Base-by-base conservation (phyloP, 2,888 invertebrate genomes). In the Brachynemurus nebulosus region DNA sequence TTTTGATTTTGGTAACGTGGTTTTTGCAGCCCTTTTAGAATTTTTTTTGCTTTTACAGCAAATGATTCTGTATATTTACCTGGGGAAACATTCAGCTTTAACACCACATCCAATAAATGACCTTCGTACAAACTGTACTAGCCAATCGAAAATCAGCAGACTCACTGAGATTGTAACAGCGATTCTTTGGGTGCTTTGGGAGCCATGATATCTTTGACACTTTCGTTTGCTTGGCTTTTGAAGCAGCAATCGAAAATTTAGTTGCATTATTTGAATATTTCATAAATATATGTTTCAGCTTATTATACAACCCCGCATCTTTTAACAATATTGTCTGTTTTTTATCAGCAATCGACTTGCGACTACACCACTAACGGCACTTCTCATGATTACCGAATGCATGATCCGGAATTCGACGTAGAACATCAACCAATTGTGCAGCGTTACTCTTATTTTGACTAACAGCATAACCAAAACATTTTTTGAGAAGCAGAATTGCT, bases 211-310 rank as follows among this genome's bases (percentile, higher is more conserved):
- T 42, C 44, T 44, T 52, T 52, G 14, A 54, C 42, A 37, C 42
- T 46, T 49, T 54, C 54, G 40, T 53, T 54, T 27, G 44, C 46
- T 37, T 52, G 52, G 17, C 48, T 51, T n/a, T n/a, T 3, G 49
- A 51, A 20, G 51, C 51, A 35, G 45, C 40, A 25, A 50, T 37
- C 18, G 46, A 47, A 47, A 52, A 52, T 44, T 50, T 52, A 2
- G 45, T 44, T 2, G 50, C 44, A 42, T 49, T 49, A 33, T 33
- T 34, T 14, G 50, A 47, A 42, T 48, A 48, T 36, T 44, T 42
- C 3, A 45, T 39, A 35, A 51, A 53, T 23, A 53, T 23, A 40
- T 45, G 43, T 27, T 42, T 40, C 7, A 51, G 45, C 17, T 45
- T 36, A 20, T 40, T 23, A 45, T 39, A 40, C 17, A 51, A 43